These are phyloP conservation scores for Andrena haemorrhoa DNA, from an alignment of 2,888 invertebrate species.

Conservation along the genomic window DNA sequence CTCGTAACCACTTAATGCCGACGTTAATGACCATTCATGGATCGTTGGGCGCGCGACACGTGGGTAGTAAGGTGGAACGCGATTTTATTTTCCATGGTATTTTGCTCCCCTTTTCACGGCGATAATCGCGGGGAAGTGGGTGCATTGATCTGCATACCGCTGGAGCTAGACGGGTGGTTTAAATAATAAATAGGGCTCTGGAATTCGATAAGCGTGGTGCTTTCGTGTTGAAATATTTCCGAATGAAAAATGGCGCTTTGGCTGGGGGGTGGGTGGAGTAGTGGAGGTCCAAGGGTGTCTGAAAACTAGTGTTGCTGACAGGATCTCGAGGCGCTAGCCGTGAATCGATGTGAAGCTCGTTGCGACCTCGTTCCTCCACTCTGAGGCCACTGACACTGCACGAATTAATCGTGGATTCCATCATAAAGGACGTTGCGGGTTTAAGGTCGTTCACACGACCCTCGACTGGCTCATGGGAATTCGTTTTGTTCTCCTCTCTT, in stretches of 20 bases:
- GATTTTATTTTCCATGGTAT: conserved; percentile 43
- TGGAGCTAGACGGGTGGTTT: neutral
- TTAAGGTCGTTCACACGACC: conserved; percentile 58
- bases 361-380: conserved; percentile 32
- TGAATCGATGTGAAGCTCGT: conserved; percentile 4
- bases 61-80: conserved; percentile 63
- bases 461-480: conserved; percentile 39
- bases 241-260: neutral
- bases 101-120: neutral
- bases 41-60: conserved; percentile 71
- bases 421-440: conserved; percentile 9
- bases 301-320: neutral
- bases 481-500: conserved; percentile 23
- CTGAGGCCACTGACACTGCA: conserved; percentile 34
- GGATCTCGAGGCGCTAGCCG: neutral
- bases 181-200: neutral
- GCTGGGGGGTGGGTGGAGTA: too few species aligned
- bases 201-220: neutral
- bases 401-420: conserved; percentile 53
- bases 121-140: neutral
- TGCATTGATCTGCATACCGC: neutral
- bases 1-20: conserved; percentile 57
- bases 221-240: neutral
- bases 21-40: conserved; percentile 78
- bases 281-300: neutral